Base-by-base conservation (phyloP, 2,797 vertebrate species). In the Eulemur albifrons region DNA sequence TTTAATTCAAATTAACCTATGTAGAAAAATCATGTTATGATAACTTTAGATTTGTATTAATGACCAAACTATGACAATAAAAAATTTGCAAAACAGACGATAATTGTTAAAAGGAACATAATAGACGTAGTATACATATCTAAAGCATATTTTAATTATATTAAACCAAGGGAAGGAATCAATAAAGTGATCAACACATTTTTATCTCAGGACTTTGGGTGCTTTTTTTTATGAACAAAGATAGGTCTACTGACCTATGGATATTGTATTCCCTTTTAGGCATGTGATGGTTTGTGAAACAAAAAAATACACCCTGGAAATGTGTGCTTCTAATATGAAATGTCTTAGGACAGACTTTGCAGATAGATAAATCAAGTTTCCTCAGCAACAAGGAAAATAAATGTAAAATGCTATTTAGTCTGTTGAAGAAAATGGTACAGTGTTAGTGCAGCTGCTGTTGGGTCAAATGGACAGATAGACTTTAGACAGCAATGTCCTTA, bases 1-100 rank as follows among this genome's bases (percentile, higher is more conserved):
- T 81, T 87, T 86, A 48, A 91, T 91, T 79, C 21, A 59, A 52
- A 88, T 79, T 75, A 94, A 75, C 25, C 30, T 86, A 69, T 65
- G 13, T n/a, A 21, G 27, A 21, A 57, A 81, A 61, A 88, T 32
- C 12, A 35, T 50, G 63, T 45, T 54, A 69, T 72, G 32, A 45
- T 52, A 81, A 76, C 21, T 85, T 89, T 45, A 38, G 48, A 35
- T 61, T 67, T 84, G 7, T 61, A 45, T 61, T 69, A 91, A 85
- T 38, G 30, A 23, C 6, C 30, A 80, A 61, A 79, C 32, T 80
- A 27, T 30, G 2, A 72, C 38, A 80, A 72, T 59, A 69, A 10
- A 73, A 54, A 92, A 88, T 80, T 83, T 83, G 21, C 59, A 91
- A 84, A 93, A 88, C 35, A 88, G 30, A 79, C 20, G n/a, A 79